Evolutionary conservation across 2,797 vertebrate species (phyloP).

Genomic region (Enteromius fasciolatus): DNA sequence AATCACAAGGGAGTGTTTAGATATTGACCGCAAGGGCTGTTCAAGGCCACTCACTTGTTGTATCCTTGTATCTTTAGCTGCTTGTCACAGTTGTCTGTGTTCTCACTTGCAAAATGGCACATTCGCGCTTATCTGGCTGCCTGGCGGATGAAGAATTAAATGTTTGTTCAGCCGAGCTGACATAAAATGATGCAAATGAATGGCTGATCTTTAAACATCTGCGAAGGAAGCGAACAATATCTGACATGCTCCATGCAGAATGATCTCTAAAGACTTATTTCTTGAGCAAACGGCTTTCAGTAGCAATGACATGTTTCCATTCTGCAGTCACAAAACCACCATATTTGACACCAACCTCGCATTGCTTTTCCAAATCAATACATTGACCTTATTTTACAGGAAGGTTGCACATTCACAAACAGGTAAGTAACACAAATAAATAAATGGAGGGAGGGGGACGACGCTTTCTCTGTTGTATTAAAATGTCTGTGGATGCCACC

Average conservation of each 20-base stretch:
- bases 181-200: constrained; percentile 6
- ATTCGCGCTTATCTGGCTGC: constrained; percentile 18
- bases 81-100: constrained; percentile 32
- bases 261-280: constrained; percentile 29
- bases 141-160: constrained; percentile 42
- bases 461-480: constrained; percentile 18
- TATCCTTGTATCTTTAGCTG: constrained; percentile 48
- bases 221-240: not conserved
- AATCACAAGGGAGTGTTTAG: constrained; percentile 38
- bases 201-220: not conserved
- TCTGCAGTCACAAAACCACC: constrained; percentile 19
- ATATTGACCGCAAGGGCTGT: constrained; percentile 39
- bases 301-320: constrained; percentile 35
- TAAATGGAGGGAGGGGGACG: constrained; percentile 7
- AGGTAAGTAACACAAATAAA: constrained; percentile 40
- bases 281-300: constrained; percentile 11
- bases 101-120: constrained; percentile 43
- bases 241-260: not conserved
- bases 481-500: constrained; percentile 43
- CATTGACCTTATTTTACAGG: constrained; percentile 30
- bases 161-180: constrained; percentile 32
- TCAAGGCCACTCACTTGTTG: constrained; percentile 67
- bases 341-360: constrained; percentile 26
- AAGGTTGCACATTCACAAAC: constrained; percentile 34
- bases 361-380: constrained; percentile 24